Evolutionary conservation across 2,888 invertebrate genomes (phyloP).

Genomic region (Leptinotarsa juncta): DNA sequence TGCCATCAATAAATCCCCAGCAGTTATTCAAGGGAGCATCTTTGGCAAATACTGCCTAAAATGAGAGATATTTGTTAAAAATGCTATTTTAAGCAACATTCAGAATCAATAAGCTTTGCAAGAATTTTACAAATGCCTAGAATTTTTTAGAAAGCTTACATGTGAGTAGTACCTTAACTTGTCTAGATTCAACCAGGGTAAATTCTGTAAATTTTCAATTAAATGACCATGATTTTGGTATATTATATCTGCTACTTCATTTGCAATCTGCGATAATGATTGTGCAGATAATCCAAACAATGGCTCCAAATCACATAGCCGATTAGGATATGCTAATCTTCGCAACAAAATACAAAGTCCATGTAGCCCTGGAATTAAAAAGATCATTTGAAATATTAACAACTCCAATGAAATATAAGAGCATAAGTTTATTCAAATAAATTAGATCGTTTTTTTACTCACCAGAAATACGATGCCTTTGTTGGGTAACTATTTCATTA

Average conservation of each 20-base stretch:
- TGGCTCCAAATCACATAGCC: slow-evolving; percentile 12
- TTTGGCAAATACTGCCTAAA: not conserved
- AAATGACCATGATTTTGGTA: slow-evolving; percentile 4
- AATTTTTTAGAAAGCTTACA: not conserved
- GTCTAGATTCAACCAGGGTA: slow-evolving; percentile 1
- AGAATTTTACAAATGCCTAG: not conserved
- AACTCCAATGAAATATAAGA: not conserved
- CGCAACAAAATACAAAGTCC: slow-evolving; percentile 8
- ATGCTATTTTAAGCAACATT: not conserved
- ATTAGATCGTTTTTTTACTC: not conserved
- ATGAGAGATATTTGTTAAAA: not conserved
- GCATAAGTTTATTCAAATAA: not conserved
- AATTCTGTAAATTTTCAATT: slow-evolving; percentile 6
- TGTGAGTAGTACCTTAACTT: not conserved
- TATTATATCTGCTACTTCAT: not conserved
- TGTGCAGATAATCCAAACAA: not conserved
- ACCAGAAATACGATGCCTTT: not conserved
- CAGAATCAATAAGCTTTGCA: not conserved
- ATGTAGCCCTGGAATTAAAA: not conserved
- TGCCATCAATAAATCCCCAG: slow-evolving; percentile 22
- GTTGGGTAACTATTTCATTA: not conserved
- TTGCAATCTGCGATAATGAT: not conserved
- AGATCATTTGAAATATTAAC: not conserved
- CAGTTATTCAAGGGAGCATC: not conserved
- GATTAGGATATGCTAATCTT: slow-evolving; percentile 10